A percentile compares a stretch with the other conserved stretches of the same genome.
Conservation (phyloP, 2,888 invertebrate species). For the Hydrotaea diabolus region DNA sequence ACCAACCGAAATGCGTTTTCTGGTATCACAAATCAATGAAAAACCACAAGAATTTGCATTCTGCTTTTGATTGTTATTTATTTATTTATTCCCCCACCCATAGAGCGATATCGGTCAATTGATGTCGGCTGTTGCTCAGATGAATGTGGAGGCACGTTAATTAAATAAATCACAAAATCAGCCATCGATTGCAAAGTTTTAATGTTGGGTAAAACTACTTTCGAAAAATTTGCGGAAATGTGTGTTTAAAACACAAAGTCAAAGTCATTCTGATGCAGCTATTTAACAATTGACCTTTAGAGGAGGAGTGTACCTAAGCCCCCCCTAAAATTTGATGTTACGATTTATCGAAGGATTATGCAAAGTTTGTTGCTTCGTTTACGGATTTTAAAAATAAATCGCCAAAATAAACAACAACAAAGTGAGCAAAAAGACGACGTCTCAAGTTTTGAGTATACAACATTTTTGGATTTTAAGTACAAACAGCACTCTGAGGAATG, state of each 20-base stretch:
- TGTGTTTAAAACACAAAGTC: neutral
- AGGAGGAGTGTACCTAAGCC: neutral
- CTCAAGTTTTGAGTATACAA: constrained; percentile 9
- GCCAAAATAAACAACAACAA: neutral
- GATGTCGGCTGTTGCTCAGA: too few relatives aligned
- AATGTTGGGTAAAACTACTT: too few relatives aligned
- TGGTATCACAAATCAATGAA: neutral
- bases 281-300: neutral
- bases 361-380: constrained; percentile 61
- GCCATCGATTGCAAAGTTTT: too few relatives aligned
- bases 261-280: too few relatives aligned
- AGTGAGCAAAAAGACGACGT: neutral
- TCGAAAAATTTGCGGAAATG: neutral
- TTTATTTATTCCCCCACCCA: neutral
- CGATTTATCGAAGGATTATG: constrained; percentile 23
- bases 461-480: constrained; percentile 19
- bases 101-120: neutral
- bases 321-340: neutral
- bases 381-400: too few relatives aligned
- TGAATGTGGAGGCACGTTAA: too few relatives aligned
- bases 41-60: constrained; percentile 15
- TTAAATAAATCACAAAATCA: neutral
- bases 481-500: constrained; percentile 42
- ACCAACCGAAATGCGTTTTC: neutral
- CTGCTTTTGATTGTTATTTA: neutral